A percentile compares a stretch with the other conserved stretches of the same genome.
Conservation (phyloP, 1,140 invertebrate species). For the Amphibalanus amphitrite region DNA sequence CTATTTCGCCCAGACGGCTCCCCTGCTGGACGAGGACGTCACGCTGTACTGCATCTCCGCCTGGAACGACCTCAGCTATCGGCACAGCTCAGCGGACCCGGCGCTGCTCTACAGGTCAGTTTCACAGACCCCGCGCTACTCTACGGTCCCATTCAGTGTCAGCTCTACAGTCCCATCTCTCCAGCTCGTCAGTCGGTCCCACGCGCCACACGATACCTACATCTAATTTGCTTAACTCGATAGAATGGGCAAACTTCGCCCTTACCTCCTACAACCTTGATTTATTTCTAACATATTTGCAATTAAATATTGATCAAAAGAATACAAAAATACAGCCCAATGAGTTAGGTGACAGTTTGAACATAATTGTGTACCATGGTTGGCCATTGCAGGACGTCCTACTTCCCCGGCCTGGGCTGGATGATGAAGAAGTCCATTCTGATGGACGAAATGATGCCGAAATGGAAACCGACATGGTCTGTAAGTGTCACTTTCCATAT, state of each 20-base stretch:
- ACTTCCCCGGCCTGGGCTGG: neutral
- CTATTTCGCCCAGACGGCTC: slow-evolving; percentile 16
- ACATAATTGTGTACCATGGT: too few relatives aligned
- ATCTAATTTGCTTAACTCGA: too few relatives aligned
- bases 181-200: too few relatives aligned
- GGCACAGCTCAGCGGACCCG: slow-evolving; percentile 13
- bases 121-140: neutral
- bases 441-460: neutral
- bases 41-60: slow-evolving; percentile 16
- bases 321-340: too few relatives aligned
- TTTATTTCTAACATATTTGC: too few relatives aligned
- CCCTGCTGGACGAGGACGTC: slow-evolving; percentile 14
- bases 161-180: too few relatives aligned
- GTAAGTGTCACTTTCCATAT: neutral
- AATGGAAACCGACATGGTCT: neutral
- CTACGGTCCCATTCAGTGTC: too few relatives aligned
- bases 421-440: neutral
- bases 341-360: too few relatives aligned
- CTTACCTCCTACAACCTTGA: too few relatives aligned
- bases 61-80: slow-evolving; percentile 17
- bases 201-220: too few relatives aligned
- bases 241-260: too few relatives aligned
- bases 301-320: too few relatives aligned
- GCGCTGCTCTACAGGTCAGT: slow-evolving; percentile 7
- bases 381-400: neutral